Base-by-base conservation (phyloP, 2,797 vertebrate species). In the Anableps anableps region DNA sequence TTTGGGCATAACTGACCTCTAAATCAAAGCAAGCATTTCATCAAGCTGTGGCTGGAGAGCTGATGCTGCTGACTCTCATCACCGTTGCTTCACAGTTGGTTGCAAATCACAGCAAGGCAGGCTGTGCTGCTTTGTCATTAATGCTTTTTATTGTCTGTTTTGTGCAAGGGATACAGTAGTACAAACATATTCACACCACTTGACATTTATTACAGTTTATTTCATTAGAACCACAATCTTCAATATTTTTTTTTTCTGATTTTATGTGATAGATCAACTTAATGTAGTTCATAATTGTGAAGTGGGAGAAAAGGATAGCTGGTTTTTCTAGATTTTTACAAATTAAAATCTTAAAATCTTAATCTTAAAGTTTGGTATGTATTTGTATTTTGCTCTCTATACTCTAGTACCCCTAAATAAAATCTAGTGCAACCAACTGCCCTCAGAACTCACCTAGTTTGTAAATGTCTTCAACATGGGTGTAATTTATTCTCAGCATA, bases 11-110 rank as follows among this genome's bases (percentile, higher is more conserved):
- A 43, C 38, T 10, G 38, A n/a, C 21, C 38, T n/a, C 66, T 70
- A 70, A 70, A 70, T 70, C 66, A 43, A 70, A 70, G 66, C 7
- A 43, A 43, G 38, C 38, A 34, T 68, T 68, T 68, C 21, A 68
- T 3, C 1, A 23, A 43, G 66, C 38, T 11, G 11, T 26, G 66
- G 66, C 38, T 41, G 36, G 36, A 43, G 66, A 70, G 66, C 66
- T 43, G 38, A 43, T 70, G 66, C 66, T 70, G 23, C 66, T 43
- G 53, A 55, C 53, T n/a, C 53, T 11, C 53, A 17, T 50, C 48
- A 50, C 14, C 48, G 16, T 50, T 13, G 34, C 62, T 36, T 64
- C 62, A 70, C 23, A n/a, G 66, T 14, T 0, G 38, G 23, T 23
- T 70, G 66, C 66, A 70, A 70, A 70, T 70, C 66, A 70, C 38